A percentile compares a stretch with the other conserved stretches of the same genome.
Conservation (phyloP, 1,140 invertebrate species). For the Temnothorax nylanderi region DNA sequence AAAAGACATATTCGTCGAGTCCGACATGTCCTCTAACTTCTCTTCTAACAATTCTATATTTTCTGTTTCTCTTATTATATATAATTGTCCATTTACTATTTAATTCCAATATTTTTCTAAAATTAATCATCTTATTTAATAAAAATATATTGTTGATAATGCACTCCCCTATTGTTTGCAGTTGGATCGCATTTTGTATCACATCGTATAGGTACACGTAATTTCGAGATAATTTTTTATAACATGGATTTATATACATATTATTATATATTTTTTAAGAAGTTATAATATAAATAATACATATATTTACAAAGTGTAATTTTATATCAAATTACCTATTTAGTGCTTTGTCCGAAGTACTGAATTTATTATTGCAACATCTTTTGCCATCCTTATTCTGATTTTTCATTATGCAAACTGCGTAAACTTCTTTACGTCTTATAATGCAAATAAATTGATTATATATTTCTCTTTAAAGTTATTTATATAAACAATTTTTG, state of each 20-base stretch:
- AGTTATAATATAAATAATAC: neutral
- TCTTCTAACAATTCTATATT: neutral
- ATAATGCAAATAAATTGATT: slow-evolving; percentile 15
- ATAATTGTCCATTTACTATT: neutral
- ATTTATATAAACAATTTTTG: neutral
- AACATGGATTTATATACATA: slow-evolving; percentile 22
- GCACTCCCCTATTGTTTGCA: neutral
- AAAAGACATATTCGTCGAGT: slow-evolving; percentile 71
- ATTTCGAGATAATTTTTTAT: neutral
- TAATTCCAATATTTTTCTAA: slow-evolving; percentile 1
- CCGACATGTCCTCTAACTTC: neutral
- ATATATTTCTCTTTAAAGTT: neutral
- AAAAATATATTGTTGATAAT: slow-evolving; percentile 4
- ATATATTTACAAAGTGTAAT: neutral
- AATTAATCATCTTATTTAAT: neutral
- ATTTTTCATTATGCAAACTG: slow-evolving; percentile 43
- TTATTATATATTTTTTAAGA: neutral
- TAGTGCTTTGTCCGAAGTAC: neutral
- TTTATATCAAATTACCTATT: slow-evolving; percentile 30
- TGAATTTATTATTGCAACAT: neutral
- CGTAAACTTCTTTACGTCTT: neutral
- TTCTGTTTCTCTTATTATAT: neutral
- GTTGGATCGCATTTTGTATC: neutral
- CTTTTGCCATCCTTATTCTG: slow-evolving; percentile 2
- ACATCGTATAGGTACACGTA: neutral